Base-by-base conservation (phyloP, 2,888 invertebrate species). In the Galerucella calmariensis region DNA sequence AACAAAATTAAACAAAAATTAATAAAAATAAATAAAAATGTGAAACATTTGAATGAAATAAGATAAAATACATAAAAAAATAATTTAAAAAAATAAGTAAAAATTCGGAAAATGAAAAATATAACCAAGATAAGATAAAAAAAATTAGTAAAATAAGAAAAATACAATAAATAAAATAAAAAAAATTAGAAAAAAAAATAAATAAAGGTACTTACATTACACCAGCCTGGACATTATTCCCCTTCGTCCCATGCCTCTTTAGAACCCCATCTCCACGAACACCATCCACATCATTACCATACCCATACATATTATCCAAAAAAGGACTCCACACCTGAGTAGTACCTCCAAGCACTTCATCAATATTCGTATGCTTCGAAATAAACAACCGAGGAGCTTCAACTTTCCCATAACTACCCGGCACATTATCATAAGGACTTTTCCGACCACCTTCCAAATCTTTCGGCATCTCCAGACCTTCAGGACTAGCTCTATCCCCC, bases 361-460 rank as follows among this genome's bases (percentile, higher is more conserved):
- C 97, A 81, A 97, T 96, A 87, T 96, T 95, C 59, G 93, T 93
- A 86, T 95, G 95, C 73, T 92, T 91, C 12, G 96, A 95, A 79
- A 96, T 95, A 86, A 95, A 97, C 84, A 81, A 87, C 85, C 81
- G 87, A 82, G 89, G 85, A 86, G 81, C 80, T 67, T 83, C 83
- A 9, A 78, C 77, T 62, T 80, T 81, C 24, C 82, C 79, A 66
- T 75, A 79, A 59, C 51, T 75, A 35, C 58, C 61, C 79, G 89
- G 89, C 80, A 92, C 90, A 85, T 93, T 94, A 86, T 94, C 94
- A 83, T 94, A 94, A 24, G 94, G 93, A 65, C 93, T 94, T 67
- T 92, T 35, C 35, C 35, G 89, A 80, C 90, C 82, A 84, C 90
- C 81, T 82, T 84, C 85, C 5, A 81, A 82, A 24, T 86, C 86